Evolutionary conservation across 35 echinoderm and acorn worm genomes (phyloP).

Genomic region (Ophioderma brevispina): DNA sequence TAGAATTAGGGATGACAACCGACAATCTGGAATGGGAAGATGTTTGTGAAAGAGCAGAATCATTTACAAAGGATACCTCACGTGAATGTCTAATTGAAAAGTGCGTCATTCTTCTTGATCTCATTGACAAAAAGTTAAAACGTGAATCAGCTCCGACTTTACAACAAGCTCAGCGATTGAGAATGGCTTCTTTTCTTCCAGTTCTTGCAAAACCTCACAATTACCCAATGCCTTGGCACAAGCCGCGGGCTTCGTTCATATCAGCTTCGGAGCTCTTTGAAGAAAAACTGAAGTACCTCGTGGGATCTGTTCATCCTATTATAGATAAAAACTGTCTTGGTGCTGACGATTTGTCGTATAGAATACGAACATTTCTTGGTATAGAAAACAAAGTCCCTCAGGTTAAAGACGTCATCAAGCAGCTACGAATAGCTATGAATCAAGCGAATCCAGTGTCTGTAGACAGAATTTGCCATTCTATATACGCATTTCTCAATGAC

Average conservation of each 20-base stretch:
- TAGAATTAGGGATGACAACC: slow-evolving; percentile 38
- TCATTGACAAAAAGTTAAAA: slow-evolving; percentile 1
- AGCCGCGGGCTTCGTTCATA: background rate
- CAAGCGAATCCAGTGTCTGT: background rate
- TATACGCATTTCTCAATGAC: slow-evolving; percentile 14
- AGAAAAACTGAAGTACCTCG: background rate
- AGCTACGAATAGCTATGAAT: slow-evolving; percentile 14
- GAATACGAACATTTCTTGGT: slow-evolving; percentile 21
- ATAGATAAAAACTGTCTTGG: slow-evolving; percentile 20
- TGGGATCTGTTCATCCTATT: background rate
- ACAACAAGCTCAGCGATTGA: background rate
- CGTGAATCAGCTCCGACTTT: background rate
- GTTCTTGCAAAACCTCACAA: background rate
- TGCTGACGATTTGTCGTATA: background rate
- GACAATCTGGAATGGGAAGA: slow-evolving; percentile 31
- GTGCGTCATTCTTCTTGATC: background rate
- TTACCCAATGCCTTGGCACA: slow-evolving; percentile 8
- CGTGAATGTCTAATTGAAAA: background rate
- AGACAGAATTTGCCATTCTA: background rate
- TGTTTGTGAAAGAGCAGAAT: slow-evolving; percentile 37
- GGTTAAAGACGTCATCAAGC: slow-evolving; percentile 25
- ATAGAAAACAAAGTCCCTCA: slow-evolving; percentile 5
- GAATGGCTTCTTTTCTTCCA: slow-evolving; percentile 13
- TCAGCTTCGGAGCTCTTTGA: background rate
- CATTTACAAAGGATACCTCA: background rate